Conservation (phyloP, 2,797 vertebrate species). For the Rhabdomys pumilio region DNA sequence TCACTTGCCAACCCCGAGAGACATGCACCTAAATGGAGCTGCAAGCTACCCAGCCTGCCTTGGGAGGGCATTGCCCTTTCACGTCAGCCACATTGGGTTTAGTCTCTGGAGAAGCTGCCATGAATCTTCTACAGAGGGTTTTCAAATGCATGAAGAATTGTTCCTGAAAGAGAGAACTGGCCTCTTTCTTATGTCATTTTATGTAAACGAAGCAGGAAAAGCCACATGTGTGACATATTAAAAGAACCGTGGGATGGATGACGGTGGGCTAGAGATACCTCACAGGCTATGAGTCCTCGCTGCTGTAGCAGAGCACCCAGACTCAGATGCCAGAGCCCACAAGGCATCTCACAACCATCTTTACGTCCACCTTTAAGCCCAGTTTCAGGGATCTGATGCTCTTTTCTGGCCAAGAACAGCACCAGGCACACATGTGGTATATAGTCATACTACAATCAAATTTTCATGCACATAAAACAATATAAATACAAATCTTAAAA, state of each 20-base stretch:
- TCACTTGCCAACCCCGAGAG: slow-evolving; percentile 52
- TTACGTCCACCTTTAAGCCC: background rate
- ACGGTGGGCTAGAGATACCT: background rate
- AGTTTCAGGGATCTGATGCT: background rate
- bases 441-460: background rate
- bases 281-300: background rate
- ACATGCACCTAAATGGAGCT: background rate
- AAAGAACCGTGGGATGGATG: slow-evolving; percentile 7
- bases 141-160: slow-evolving; percentile 3
- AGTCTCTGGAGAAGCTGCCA: background rate
- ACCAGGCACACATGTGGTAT: background rate
- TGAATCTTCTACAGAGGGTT: background rate
- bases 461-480: background rate
- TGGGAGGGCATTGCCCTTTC: background rate
- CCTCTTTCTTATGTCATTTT: slow-evolving; percentile 35
- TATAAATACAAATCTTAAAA: background rate
- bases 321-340: background rate
- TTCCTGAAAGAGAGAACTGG: slow-evolving; percentile 14
- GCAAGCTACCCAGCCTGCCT: background rate
- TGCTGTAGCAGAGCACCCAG: background rate
- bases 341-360: background rate
- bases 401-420: background rate
- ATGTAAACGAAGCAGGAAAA: background rate
- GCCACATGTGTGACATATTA: background rate
- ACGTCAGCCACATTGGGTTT: background rate